Percentiles rank a stretch among this genome's conserved stretches.
Conservation (phyloP, 2,797 vertebrate genomes). For the Clarias fuscus region DNA sequence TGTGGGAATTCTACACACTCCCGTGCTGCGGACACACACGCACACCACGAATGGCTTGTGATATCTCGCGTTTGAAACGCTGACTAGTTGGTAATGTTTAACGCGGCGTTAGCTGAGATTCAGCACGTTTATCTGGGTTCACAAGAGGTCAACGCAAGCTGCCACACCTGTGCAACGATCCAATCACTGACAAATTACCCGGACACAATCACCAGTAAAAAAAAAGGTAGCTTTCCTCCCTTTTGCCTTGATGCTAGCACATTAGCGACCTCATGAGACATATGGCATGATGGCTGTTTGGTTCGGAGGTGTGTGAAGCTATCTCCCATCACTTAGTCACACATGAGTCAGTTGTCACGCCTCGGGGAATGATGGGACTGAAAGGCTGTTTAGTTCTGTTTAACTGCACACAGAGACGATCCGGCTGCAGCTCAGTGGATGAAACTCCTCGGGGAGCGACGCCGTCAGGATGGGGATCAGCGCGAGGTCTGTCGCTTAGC, state of each 20-base stretch:
- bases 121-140: neutral
- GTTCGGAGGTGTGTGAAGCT: neutral
- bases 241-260: neutral
- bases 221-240: neutral
- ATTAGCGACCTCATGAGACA: neutral
- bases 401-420: neutral
- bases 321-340: neutral
- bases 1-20: neutral
- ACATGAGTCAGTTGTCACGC: slow-evolving; percentile 15
- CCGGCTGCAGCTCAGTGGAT: too few relatives aligned
- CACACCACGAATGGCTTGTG: neutral
- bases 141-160: neutral
- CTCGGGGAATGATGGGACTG: neutral
- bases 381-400: slow-evolving; percentile 28
- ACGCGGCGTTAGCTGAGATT: neutral
- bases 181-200: neutral
- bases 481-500: neutral
- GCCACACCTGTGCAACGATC: neutral
- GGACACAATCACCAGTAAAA: neutral
- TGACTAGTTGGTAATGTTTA: neutral
- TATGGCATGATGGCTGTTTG: neutral
- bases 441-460: neutral
- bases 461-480: neutral
- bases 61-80: neutral
- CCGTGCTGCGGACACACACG: neutral